A percentile compares a stretch with the other conserved stretches of the same genome.
These are phyloP conservation scores for Dilophus febrilis DNA, from an alignment of 2,888 invertebrate species.

Conservation along the genomic window DNA sequence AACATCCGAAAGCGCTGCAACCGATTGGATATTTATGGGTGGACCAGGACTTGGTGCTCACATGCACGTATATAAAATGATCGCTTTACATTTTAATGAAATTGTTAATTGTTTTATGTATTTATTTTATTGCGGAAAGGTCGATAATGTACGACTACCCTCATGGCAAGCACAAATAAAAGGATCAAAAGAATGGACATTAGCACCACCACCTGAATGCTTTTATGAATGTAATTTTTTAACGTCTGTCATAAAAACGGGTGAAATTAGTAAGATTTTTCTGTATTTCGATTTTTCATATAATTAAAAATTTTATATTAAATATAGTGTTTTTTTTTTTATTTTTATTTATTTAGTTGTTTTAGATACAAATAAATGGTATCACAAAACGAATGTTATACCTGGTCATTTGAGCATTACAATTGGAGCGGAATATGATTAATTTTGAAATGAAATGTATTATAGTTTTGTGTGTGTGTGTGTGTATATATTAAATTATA, in stretches of 20 bases:
- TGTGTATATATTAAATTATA: not conserved
- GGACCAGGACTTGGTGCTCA: slow-evolving; percentile 87
- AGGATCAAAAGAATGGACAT: slow-evolving; percentile 74
- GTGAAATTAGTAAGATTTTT: slow-evolving; percentile 90
- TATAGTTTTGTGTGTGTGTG: too few relatives aligned
- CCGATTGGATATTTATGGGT: slow-evolving; percentile 97
- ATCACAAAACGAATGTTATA: slow-evolving; percentile 75
- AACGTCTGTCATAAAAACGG: slow-evolving; percentile 53
- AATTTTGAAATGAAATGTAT: slow-evolving; percentile 14
- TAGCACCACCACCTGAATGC: slow-evolving; percentile 89
- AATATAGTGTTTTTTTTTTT: too few relatives aligned
- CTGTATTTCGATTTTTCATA: too few relatives aligned
- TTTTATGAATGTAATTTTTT: slow-evolving; percentile 46
- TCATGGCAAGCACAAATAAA: slow-evolving; percentile 95
- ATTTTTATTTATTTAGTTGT: too few relatives aligned
- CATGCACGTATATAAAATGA: slow-evolving; percentile 60
- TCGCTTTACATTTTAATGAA: not conserved
- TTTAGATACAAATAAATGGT: slow-evolving; percentile 90
- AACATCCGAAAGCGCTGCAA: slow-evolving; percentile 71
- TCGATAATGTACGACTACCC: slow-evolving; percentile 82
- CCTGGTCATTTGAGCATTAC: slow-evolving; percentile 85
- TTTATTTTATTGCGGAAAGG: slow-evolving; percentile 34
- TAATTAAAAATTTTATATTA: not conserved
- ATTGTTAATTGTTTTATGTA: not conserved
- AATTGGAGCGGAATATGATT: slow-evolving; percentile 93